Base-by-base conservation (phyloP, 2,113 vertebrate species). In the Salvelinus namaycush region DNA sequence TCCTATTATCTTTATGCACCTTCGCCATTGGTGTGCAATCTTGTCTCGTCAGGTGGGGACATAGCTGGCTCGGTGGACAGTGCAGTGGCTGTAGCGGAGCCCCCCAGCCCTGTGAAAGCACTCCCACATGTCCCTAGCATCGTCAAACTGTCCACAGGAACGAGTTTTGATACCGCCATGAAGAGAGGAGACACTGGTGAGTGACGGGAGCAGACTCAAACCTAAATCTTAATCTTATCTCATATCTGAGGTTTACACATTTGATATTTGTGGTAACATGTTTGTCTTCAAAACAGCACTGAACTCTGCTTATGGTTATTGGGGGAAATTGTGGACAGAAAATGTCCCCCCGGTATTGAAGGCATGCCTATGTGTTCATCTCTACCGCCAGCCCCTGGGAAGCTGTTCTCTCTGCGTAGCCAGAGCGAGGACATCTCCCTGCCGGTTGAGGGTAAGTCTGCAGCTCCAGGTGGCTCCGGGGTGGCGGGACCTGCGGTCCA, bases 131-230 rank as follows among this genome's bases (percentile, higher is more conserved):
- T 91, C 34, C 91, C 93, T 81, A 99, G 96, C 83, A 99, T 99
- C 70, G 98, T 99, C 49, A 98, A 95, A 89, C 93, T 94, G 79
- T 93, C 95, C 0, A 94, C 95, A 5, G 95, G 95, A 4, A 95
- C 95, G 9, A 92, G 94, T 88, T 95, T 96, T 83, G 96, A 96
- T 67, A 78, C 73, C 49, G 86, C 62, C 64, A 81, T 90, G 75
- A 94, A 86, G 62, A 94, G 87, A 67, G 89, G 68, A 74, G 93
- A 95, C 83, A 81, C 83, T 1, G 95, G 97, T 97, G 77, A 96
- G 94, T 91, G 6, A 57, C 4, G 4, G 54, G 54, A 20, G 20
- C 13, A 57, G 20, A 24, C 59, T 22, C n/a, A 3, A 62, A n/a
- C n/a, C n/a, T 62, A 62, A 8, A 62, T 20, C 4, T 57, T 4